Conservation (phyloP, 37 sponge, comb jelly and placozoan species). For the Chondrosia reniformis region DNA sequence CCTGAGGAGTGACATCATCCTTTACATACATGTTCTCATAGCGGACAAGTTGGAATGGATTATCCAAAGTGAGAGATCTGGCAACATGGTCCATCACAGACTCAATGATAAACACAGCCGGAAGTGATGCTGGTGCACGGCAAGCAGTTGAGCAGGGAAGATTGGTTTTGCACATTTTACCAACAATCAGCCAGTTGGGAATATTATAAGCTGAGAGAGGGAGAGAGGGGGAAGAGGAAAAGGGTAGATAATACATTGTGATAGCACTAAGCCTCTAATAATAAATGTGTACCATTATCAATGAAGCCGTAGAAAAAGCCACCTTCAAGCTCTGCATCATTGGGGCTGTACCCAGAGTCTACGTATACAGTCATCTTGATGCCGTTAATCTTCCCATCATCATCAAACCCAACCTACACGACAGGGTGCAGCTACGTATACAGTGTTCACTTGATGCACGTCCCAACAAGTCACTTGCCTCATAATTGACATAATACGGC, state of each 20-base stretch:
- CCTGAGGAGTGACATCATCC: conserved; percentile 50
- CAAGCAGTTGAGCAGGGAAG: conserved; percentile 44
- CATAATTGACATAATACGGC: conserved; percentile 56
- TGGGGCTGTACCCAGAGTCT: conserved; percentile 48
- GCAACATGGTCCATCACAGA: conserved; percentile 72
- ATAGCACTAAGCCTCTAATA: background rate
- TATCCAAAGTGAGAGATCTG: conserved; percentile 34
- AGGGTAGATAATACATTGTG: background rate
- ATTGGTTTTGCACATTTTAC: conserved; percentile 61
- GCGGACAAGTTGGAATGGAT: conserved; percentile 44
- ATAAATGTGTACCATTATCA: conserved; percentile 38
- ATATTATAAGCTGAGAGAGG: background rate
- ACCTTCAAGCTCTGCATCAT: conserved; percentile 23
- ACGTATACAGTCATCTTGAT: conserved; percentile 47
- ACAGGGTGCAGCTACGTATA: background rate
- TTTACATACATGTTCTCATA: conserved; percentile 56
- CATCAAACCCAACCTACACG: conserved; percentile 57
- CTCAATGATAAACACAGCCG: conserved; percentile 77
- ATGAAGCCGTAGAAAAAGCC: conserved; percentile 19
- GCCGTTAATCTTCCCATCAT: conserved; percentile 61
- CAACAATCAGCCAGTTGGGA: conserved; percentile 61
- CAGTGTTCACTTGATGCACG: too few relatives aligned
- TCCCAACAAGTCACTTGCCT: conserved; percentile 23
- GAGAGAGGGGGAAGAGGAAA: background rate
- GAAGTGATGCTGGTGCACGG: conserved; percentile 69